Percentiles rank a stretch among this genome's conserved stretches.
Conservation (phyloP, 2,113 vertebrate species). For the Alaudala cheleensis region DNA sequence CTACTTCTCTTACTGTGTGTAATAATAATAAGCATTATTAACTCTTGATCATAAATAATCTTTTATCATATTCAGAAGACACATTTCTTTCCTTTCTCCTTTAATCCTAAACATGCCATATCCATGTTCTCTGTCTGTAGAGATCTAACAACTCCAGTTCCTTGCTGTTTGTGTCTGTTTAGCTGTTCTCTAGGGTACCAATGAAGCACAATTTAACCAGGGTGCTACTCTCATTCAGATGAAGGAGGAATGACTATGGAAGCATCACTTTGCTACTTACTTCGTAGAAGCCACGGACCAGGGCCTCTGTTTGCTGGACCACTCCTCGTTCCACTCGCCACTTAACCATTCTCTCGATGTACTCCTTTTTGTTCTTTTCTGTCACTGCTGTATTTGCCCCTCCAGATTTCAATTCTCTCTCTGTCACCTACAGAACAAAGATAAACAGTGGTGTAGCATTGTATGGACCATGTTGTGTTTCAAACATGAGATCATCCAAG, state of each 20-base stretch:
- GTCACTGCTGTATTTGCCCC: slow-evolving; percentile 95
- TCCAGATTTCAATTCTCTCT: slow-evolving; percentile 94
- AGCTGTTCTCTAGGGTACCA: not conserved
- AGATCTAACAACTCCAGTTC: not conserved
- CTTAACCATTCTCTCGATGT: slow-evolving; percentile 97
- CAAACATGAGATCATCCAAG: not conserved
- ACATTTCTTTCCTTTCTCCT: not conserved
- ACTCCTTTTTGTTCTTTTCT: slow-evolving; percentile 99
- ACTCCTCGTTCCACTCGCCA: slow-evolving; percentile 94
- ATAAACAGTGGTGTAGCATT: not conserved
- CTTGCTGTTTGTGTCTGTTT: not conserved
- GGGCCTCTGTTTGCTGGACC: slow-evolving; percentile 92
- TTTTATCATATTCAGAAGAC: not conserved
- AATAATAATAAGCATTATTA: not conserved
- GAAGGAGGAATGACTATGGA: not conserved
- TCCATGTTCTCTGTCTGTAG: not conserved
- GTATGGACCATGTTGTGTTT: not conserved
- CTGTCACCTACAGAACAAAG: slow-evolving; percentile 84
- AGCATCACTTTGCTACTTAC: slow-evolving; percentile 65
- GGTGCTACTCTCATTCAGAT: not conserved
- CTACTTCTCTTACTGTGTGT: not conserved
- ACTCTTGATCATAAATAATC: not conserved
- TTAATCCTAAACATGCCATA: not conserved
- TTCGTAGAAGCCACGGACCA: slow-evolving; percentile 97
- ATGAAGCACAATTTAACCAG: not conserved